phyloP scores from a whole-genome alignment of 2,888 invertebrate genomes.

The Cataglyphis rosenhaueri region DNA sequence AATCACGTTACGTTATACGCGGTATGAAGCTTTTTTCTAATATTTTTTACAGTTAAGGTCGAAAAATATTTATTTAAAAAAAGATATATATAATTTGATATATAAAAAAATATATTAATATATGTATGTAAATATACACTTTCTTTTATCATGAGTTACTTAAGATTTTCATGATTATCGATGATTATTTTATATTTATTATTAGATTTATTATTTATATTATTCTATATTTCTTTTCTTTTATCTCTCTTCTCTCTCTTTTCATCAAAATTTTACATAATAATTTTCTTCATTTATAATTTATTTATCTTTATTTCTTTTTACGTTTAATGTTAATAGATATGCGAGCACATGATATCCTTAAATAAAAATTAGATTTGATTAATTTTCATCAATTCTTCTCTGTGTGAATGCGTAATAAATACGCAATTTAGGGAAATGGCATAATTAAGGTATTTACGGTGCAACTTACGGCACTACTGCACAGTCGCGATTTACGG shows the following conservation, averaged over 20 bases:
- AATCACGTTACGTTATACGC: background rate
- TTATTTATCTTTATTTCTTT: background rate
- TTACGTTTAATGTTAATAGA: background rate
- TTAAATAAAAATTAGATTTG: background rate
- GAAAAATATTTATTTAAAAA: background rate
- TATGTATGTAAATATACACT: background rate
- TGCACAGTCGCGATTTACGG: constrained; percentile 78
- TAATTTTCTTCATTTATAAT: background rate
- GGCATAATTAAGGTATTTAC: constrained; percentile 41
- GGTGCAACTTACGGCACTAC: constrained; percentile 65
- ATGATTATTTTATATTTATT: background rate
- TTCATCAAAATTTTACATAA: background rate
- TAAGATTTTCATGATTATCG: background rate
- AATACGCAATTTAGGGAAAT: constrained; percentile 37
- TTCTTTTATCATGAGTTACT: background rate
- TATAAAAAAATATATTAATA: background rate
- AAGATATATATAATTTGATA: background rate
- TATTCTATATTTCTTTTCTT: background rate
- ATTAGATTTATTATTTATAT: too few species aligned
- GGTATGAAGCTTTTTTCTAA: background rate
- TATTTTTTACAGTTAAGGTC: background rate
- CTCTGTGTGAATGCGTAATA: background rate
- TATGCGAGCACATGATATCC: background rate
- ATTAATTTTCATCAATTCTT: background rate
- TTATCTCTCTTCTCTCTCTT: too few species aligned